phyloP scores from a whole-genome alignment of 2,888 invertebrate genomes.

The Schrankia costaestrigalis region DNA sequence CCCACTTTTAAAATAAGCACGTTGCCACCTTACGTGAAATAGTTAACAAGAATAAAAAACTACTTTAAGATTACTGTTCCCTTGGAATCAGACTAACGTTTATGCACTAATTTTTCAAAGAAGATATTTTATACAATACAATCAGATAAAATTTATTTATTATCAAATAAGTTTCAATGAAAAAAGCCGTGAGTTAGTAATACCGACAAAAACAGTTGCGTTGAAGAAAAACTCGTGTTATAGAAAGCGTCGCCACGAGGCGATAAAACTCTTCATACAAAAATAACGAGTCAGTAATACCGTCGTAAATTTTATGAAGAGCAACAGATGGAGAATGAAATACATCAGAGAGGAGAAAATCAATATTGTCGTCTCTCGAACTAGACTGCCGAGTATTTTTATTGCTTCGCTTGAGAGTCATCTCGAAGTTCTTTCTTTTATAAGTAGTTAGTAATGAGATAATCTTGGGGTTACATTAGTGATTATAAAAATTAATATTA shows the following conservation, averaged over 20 bases:
- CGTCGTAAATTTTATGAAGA: conserved; percentile 77
- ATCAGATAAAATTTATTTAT: background rate
- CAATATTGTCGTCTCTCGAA: conserved; percentile 70
- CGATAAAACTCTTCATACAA: conserved; percentile 75
- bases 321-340: conserved; percentile 79
- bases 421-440: too few species aligned
- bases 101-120: too few species aligned
- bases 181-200: conserved; percentile 42
- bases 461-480: too few species aligned
- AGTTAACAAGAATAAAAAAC: too few species aligned
- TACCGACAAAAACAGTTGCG: conserved; percentile 48
- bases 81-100: too few species aligned
- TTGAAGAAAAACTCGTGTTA: conserved; percentile 55
- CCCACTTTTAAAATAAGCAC: too few species aligned
- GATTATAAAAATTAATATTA: too few species aligned
- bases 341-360: conserved; percentile 69
- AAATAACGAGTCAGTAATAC: conserved; percentile 76
- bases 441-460: too few species aligned
- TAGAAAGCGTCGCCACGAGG: conserved; percentile 48
- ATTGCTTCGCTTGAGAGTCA: conserved; percentile 49
- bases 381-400: conserved; percentile 55
- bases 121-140: background rate
- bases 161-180: conserved; percentile 7
- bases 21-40: too few species aligned
- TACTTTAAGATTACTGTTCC: too few species aligned